These are phyloP conservation scores for Upupa epops DNA, from an alignment of 2,113 vertebrate species.

Conservation along the genomic window DNA sequence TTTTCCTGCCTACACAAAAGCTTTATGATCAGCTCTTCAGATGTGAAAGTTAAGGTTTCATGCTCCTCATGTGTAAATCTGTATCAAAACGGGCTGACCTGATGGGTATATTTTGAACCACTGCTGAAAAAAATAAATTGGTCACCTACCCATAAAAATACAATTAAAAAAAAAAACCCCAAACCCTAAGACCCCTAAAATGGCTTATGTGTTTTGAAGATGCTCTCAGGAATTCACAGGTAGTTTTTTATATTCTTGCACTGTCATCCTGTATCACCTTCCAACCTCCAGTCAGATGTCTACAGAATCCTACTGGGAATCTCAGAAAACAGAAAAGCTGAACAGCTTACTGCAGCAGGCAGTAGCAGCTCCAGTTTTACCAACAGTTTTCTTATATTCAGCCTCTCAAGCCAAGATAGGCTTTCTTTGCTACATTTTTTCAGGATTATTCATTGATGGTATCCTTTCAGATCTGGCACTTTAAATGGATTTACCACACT, in stretches of 20 bases:
- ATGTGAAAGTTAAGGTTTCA: neutral
- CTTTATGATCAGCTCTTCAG: neutral
- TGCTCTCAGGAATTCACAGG: neutral
- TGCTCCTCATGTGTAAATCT: neutral
- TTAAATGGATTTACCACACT: neutral
- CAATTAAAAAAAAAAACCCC: neutral
- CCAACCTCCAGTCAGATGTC: neutral
- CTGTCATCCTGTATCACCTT: conserved; percentile 6
- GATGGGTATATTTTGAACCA: neutral
- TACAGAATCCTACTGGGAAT: conserved; percentile 23
- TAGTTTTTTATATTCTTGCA: conserved; percentile 30
- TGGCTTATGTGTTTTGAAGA: neutral
- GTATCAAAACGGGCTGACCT: neutral
- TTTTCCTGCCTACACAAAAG: neutral
- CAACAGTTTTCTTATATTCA: neutral
- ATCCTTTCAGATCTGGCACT: neutral
- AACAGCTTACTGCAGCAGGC: neutral
- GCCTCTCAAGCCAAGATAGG: neutral
- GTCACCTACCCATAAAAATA: neutral
- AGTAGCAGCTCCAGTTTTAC: neutral
- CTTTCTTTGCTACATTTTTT: neutral
- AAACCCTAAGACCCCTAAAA: neutral
- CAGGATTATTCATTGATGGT: neutral
- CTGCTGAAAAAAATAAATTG: neutral
- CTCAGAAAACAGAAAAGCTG: neutral